phyloP scores from a whole-genome alignment of 2,113 vertebrate genomes.

The Struthio camelus region DNA sequence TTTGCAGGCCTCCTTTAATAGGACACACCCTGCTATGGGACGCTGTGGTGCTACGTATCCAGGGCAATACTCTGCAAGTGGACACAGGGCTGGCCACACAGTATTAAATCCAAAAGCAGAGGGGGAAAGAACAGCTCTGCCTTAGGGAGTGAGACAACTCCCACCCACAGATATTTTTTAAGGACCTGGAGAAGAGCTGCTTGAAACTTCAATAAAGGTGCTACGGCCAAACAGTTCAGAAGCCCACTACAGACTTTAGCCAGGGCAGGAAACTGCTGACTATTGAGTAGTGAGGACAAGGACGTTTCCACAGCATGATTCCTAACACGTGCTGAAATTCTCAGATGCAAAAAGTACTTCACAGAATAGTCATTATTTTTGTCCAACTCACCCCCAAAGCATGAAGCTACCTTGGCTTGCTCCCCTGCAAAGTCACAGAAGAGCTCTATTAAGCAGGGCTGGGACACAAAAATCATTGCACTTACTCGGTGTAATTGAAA shows the following conservation, averaged over 20 bases:
- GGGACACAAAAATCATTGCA: slow-evolving; percentile 1
- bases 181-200: not conserved
- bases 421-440: not conserved
- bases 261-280: not conserved
- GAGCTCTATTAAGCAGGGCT: not conserved
- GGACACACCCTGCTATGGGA: not conserved
- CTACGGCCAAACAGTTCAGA: not conserved
- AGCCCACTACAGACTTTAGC: not conserved
- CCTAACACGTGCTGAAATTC: not conserved
- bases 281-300: not conserved
- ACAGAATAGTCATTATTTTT: not conserved
- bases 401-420: not conserved
- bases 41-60: not conserved
- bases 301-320: not conserved
- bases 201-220: not conserved
- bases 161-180: not conserved
- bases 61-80: too few relatives aligned
- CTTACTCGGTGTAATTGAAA: slow-evolving; percentile 83
- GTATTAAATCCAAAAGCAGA: not conserved
- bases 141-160: not conserved
- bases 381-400: not conserved
- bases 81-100: not conserved
- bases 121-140: not conserved
- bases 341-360: not conserved
- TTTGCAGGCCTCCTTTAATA: not conserved